Base-by-base conservation (phyloP, 2,888 invertebrate genomes). In the Epsilonema sp. region DNA sequence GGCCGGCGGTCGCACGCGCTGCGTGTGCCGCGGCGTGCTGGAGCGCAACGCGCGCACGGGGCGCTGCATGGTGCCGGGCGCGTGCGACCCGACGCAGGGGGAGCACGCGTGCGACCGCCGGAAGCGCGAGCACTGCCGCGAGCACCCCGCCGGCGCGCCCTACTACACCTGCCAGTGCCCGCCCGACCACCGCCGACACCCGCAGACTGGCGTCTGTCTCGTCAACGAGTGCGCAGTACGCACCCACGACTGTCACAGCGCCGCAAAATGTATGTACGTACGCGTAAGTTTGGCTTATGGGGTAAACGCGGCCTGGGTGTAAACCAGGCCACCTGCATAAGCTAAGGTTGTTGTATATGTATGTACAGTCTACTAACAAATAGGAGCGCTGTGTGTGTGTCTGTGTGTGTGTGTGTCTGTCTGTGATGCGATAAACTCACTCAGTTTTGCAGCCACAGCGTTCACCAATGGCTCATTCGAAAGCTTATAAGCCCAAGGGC, bases 121-220 rank as follows among this genome's bases (percentile, higher is more conserved):
- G 13, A 61, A 61, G 49, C 46, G 58, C 16, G 62, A 64, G 43
- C 47, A 54, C 31, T 63, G 63, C 44, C 54, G 61, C 31, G 55
- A 56, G 37, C 55, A 56, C 44, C 60, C 59, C 40, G 58, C 56
- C 16, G 13, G 43, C 16, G 53, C 52, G 16, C 53, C 52, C 37
- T 58, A 56, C 42, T 56, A 56, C 53, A 60, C 57, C 5, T 63
- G 63, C 48, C 63, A 63, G 49, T 63, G 63, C 45, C 54, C 53
- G 11, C 44, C 51, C 24, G 54, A 54, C 21, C 59, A 59, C 49
- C 52, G 54, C 37, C 50, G 64, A n/a, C 62, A 63, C 47, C 54
- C 59, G 4, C 56, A 59, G 26, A 63, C 64, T 16, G 59, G 55
- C 26, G 54, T 64, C 43, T 63, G 63, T 54, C 51, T 62, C 48